Evolutionary conservation across 2,797 vertebrate genomes (phyloP), one percentile per base, ranked within the genome.

Genomic region (Momotus momota): DNA sequence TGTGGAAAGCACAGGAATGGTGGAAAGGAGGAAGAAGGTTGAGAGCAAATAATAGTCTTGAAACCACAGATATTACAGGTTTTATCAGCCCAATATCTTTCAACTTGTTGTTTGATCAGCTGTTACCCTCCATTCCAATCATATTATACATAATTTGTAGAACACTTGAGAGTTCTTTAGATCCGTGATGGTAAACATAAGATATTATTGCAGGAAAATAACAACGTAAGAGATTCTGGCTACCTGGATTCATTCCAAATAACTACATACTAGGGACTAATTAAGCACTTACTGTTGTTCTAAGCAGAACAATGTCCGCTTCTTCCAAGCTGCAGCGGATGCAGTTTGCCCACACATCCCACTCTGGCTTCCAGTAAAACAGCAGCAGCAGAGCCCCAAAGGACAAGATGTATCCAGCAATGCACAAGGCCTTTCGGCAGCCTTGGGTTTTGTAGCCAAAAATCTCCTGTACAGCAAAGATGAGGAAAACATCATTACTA

Each of bases 311-410:
- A 31, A 79, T 20, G 18, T 98, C 97, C 0, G 98, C 98, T 83
- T 98, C 97, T 82, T 97, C 95, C 95, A 98, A 87, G 70, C 95
- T 80, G 46, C 98, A 98, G 15, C 38, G 66, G 40, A 38, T 43
- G 22, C 98, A 98, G 67, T 73, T 97, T 61, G 94, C 88, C 98
- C 98, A 98, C 60, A 98, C 98, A 11, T 97, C 41, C 97, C 98
- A 97, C 64, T 98, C 97, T 0, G 98, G 98, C 57, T 96, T 98
- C 98, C 98, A 98, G 95, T 98, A 97, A 33, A 98, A 97, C 6
- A 98, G 45, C n/a, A 98, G 94, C 51, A 89, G 90, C 61, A 98
- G 97, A 58, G 62, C 74, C 6, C 98, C 98, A n/a, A 97, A 96
- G 38, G 98, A 98, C 91, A 98, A 86, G 79, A 98, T 11, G 3